A percentile compares a stretch with the other conserved stretches of the same genome.
These are phyloP conservation scores for Tineola bisselliella DNA, from an alignment of 2,888 invertebrate species.

Conservation along the genomic window DNA sequence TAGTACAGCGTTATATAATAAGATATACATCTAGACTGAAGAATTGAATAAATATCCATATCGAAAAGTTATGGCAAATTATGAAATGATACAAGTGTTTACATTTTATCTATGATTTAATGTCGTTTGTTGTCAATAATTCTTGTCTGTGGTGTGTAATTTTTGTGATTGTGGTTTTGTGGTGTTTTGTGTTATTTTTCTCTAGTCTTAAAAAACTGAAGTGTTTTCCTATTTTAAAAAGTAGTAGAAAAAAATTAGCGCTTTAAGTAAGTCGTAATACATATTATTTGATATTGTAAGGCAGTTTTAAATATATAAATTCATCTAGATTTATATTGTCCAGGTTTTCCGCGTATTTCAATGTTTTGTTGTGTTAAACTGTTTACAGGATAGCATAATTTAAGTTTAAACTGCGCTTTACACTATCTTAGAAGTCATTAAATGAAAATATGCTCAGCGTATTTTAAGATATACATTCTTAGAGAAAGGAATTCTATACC, in stretches of 20 bases:
- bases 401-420: not conserved
- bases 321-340: not conserved
- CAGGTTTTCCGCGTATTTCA: not conserved
- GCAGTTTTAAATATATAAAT: not conserved
- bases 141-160: not conserved
- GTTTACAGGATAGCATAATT: not conserved
- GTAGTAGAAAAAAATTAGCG: not conserved
- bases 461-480: not conserved
- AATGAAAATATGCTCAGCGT: not conserved
- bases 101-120: too few relatives aligned
- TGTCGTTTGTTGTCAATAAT: not conserved
- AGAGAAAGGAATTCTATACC: not conserved
- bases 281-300: not conserved
- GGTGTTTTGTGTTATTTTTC: not conserved
- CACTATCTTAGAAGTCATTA: not conserved
- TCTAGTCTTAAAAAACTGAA: not conserved
- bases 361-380: constrained; percentile 14
- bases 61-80: too few relatives aligned
- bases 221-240: not conserved
- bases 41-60: too few relatives aligned
- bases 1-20: too few relatives aligned
- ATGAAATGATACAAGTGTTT: too few relatives aligned
- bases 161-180: not conserved
- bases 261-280: not conserved
- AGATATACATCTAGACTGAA: too few relatives aligned